Evolutionary conservation across 2,113 vertebrate genomes (phyloP).

Genomic region (Falcunculus frontatus): DNA sequence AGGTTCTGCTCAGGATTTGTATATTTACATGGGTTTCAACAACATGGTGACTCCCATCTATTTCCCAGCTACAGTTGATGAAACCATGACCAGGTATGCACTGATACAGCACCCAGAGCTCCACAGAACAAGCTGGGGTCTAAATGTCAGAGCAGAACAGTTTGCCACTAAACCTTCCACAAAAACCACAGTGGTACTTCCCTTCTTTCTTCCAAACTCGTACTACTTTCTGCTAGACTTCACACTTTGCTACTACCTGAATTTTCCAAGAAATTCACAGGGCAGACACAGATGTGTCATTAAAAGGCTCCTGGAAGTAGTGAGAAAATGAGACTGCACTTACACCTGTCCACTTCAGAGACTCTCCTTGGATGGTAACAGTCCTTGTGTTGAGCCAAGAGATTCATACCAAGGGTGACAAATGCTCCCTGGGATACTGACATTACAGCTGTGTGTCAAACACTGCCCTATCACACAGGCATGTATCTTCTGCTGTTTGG

Average conservation of each 20-base stretch:
- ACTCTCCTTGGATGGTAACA: not conserved
- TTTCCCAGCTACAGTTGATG: not conserved
- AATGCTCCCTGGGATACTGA: not conserved
- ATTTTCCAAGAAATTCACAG: slow-evolving; percentile 19
- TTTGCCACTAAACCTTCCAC: not conserved
- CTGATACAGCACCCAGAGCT: not conserved
- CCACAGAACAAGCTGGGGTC: not conserved
- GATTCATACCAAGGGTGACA: not conserved
- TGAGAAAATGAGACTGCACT: slow-evolving; percentile 9
- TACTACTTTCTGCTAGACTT: slow-evolving; percentile 58
- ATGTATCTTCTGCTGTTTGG: not conserved
- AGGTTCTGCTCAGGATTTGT: not conserved
- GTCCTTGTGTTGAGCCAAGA: not conserved
- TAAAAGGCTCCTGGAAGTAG: slow-evolving; percentile 48
- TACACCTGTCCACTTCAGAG: not conserved
- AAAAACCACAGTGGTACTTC: not conserved
- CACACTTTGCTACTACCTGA: slow-evolving; percentile 43
- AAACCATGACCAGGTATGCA: not conserved
- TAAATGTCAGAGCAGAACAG: not conserved
- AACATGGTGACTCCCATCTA: not conserved
- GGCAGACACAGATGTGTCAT: slow-evolving; percentile 23
- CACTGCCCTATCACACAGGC: not conserved
- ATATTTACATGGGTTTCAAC: not conserved
- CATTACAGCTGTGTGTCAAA: not conserved
- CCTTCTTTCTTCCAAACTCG: not conserved